Percentiles rank a stretch among this genome's conserved stretches.
phyloP scores from a whole-genome alignment of 1,140 invertebrate genomes.

The Heterodera schachtii region DNA sequence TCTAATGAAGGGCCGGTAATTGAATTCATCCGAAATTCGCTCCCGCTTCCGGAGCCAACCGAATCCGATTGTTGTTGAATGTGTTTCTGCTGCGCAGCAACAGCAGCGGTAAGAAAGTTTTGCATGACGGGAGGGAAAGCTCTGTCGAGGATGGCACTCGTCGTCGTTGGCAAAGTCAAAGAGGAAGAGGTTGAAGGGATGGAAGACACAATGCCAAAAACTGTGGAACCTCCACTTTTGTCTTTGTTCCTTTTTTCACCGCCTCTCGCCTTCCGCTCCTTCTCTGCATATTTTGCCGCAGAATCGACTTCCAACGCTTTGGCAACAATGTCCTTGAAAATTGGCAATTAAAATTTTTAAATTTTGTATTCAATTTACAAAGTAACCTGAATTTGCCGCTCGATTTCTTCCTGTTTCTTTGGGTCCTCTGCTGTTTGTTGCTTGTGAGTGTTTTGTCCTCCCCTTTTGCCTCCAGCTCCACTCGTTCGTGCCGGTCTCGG shows the following conservation, averaged over 20 bases:
- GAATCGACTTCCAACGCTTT: slow-evolving; percentile 44
- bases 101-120: slow-evolving; percentile 20
- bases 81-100: slow-evolving; percentile 19
- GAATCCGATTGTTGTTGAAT: slow-evolving; percentile 4
- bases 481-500: slow-evolving; percentile 22
- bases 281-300: slow-evolving; percentile 43
- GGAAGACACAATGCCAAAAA: too few relatives aligned
- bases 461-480: slow-evolving; percentile 22
- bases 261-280: slow-evolving; percentile 41
- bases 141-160: slow-evolving; percentile 5
- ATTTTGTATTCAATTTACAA: neutral
- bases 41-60: neutral
- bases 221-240: neutral
- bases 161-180: neutral
- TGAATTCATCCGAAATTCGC: slow-evolving; percentile 1
- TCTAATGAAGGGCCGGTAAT: neutral
- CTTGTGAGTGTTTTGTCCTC: slow-evolving; percentile 12
- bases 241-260: slow-evolving; percentile 33
- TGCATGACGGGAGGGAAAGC: slow-evolving; percentile 14
- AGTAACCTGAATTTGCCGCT: slow-evolving; percentile 41
- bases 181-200: slow-evolving; percentile 9
- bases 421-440: slow-evolving; percentile 34
- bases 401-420: slow-evolving; percentile 44
- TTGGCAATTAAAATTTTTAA: neutral
- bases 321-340: slow-evolving; percentile 39